Base-by-base conservation (phyloP, 2,888 invertebrate species). In the Imbricaverruca yamaguchii region DNA sequence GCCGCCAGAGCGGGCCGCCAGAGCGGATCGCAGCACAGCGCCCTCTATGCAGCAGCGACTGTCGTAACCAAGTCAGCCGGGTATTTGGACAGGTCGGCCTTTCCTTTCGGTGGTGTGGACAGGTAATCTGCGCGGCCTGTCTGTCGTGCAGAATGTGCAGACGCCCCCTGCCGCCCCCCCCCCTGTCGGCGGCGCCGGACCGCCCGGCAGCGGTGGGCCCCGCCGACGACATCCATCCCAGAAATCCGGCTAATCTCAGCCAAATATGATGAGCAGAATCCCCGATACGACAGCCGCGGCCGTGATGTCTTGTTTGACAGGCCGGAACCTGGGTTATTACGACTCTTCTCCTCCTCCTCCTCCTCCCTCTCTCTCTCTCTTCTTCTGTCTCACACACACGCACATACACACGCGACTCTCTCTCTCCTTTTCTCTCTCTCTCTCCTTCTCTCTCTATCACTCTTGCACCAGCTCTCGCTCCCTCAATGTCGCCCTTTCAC, bases 221-320 rank as follows among this genome's bases (percentile, higher is more conserved):
- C 15, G 61, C 18, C 61, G 18, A 15, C 18, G 61, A 15, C 61
- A 18, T 7, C 55, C 10, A 39, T 53, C 10, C 55, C 69, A 13
- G 69, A 25, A 25, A 13, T 69, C 69, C 39, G 69, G 39, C 69
- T 69, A 25, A 39, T 23, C 69, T 69, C 69, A 10, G 69, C 69
- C 69, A 39, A 69, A 69, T 69, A 69, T 39, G 69, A 69, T 15
- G 39, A 21, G 55, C 74, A 55, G 74, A 8, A 55, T 74, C 10
- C 53, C 2, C 21, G 74, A 55, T 7, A 21, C 53, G 55, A 18
- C 53, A 18, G 18, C 9, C 21, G 0, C 74, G 15, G 74, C 18
- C 74, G 53, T 74, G 74, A 74, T 55, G 74, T 74, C 74, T 74
- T 74, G 74, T 18, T 74, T 55, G 74, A 55, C 74, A 21, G 67